Conservation (phyloP, 2,888 invertebrate species). For the Stenotaenia linearis region DNA sequence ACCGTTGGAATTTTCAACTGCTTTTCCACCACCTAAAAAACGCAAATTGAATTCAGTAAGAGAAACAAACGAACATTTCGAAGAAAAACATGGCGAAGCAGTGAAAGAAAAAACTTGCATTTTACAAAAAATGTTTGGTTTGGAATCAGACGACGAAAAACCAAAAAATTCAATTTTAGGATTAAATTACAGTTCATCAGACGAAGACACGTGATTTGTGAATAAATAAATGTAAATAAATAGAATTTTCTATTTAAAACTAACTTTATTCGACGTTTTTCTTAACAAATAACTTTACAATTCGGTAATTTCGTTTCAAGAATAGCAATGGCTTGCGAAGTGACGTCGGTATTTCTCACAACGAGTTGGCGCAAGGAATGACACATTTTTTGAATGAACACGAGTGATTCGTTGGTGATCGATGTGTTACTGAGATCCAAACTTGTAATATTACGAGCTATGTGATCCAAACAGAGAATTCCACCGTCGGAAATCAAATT, state of each 20-base stretch:
- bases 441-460: not conserved
- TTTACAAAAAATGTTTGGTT: not conserved
- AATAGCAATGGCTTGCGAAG: not conserved
- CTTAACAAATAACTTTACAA: not conserved
- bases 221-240: no score
- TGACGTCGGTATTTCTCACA: not conserved
- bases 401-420: not conserved
- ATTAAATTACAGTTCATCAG: not conserved
- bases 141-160: not conserved
- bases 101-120: not conserved
- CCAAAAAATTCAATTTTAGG: not conserved
- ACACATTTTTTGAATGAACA: not conserved
- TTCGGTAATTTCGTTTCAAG: not conserved
- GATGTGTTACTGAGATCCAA: constrained; percentile 8
- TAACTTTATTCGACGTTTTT: no score
- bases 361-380: not conserved
- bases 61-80: not conserved
- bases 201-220: not conserved
- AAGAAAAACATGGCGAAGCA: not conserved
- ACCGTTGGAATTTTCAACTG: not conserved
- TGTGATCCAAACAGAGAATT: not conserved
- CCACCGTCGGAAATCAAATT: not conserved
- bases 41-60: not conserved
- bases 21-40: not conserved
- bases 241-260: no score